Evolutionary conservation across 2,113 vertebrate genomes (phyloP).

Genomic region (Salvelinus namaycush): DNA sequence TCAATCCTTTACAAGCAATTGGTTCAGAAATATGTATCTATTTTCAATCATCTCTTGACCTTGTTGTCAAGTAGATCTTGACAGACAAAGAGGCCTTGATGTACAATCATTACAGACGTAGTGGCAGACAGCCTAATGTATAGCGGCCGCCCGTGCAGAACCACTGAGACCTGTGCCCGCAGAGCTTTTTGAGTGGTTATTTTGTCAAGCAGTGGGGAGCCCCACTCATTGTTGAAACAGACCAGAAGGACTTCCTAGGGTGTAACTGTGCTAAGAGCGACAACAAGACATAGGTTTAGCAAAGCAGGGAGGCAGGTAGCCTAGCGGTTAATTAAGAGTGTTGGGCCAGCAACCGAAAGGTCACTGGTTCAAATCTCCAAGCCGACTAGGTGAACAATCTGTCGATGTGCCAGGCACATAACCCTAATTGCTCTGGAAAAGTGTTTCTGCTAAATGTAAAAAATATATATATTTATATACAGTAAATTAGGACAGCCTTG

Average conservation of each 20-base stretch:
- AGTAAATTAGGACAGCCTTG: too few relatives aligned
- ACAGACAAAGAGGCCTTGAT: neutral
- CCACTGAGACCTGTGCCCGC: neutral
- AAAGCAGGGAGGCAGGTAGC: too few relatives aligned
- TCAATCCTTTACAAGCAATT: neutral
- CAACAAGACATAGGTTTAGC: neutral
- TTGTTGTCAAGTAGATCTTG: neutral
- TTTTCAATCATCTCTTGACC: neutral
- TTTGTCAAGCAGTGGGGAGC: neutral
- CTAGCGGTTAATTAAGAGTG: too few relatives aligned
- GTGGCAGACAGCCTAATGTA: neutral
- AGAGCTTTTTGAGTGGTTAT: neutral
- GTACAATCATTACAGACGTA: neutral
- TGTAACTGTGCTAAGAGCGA: neutral
- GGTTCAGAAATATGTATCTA: neutral
- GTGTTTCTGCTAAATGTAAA: too few relatives aligned
- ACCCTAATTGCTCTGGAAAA: too few relatives aligned
- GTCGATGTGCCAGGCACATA: too few relatives aligned
- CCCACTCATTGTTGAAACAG: neutral
- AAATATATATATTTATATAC: too few relatives aligned
- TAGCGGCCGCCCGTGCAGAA: neutral
- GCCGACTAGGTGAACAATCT: too few relatives aligned
- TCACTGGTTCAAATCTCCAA: too few relatives aligned
- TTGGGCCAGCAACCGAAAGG: too few relatives aligned
- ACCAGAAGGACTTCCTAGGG: neutral